Conservation (phyloP, 2,888 invertebrate species). For the Conops quadrifasciatus region DNA sequence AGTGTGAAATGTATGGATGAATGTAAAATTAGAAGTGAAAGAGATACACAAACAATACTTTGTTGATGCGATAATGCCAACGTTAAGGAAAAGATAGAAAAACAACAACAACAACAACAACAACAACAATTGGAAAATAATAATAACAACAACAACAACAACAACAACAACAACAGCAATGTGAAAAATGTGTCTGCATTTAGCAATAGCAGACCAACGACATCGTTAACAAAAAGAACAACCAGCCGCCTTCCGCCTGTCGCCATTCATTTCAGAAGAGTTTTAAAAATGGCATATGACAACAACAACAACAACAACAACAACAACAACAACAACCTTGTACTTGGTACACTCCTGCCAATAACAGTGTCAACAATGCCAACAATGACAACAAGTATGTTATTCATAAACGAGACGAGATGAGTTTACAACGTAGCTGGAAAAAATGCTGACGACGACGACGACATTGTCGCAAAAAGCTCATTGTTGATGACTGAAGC, state of each 20-base stretch:
- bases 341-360: background rate
- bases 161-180: slow-evolving; percentile 5
- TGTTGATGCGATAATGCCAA: slow-evolving; percentile 1
- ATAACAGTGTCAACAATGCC: background rate
- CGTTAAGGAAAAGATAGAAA: slow-evolving; percentile 3
- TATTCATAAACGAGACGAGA: background rate
- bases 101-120: background rate
- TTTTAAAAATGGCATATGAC: too few relatives aligned
- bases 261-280: too few relatives aligned
- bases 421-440: background rate
- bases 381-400: background rate
- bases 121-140: background rate
- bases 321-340: background rate
- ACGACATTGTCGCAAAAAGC: background rate
- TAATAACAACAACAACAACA: slow-evolving; percentile 8
- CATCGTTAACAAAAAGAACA: background rate
- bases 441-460: too few relatives aligned
- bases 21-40: slow-evolving; percentile 6
- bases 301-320: background rate
- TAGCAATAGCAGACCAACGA: too few relatives aligned
- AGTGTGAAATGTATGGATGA: slow-evolving; percentile 16
- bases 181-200: background rate
- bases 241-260: background rate
- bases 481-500: too few relatives aligned
- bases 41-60: slow-evolving; percentile 12